phyloP scores from a whole-genome alignment of 2,797 vertebrate species.

The Uromys caudimaculatus region DNA sequence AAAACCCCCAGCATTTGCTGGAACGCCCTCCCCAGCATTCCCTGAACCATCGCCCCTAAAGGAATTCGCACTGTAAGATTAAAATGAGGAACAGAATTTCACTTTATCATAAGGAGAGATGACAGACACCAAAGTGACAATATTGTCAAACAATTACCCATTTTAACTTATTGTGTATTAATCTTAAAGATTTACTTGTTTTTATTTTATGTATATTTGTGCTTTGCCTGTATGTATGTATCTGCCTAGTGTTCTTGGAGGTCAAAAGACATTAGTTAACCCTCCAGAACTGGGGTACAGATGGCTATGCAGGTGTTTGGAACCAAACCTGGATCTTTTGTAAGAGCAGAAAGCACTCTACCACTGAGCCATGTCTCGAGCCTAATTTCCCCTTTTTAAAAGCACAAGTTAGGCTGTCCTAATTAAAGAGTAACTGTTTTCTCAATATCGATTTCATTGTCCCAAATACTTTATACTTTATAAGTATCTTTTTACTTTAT shows the following conservation, averaged over 20 bases:
- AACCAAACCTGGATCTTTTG: background rate
- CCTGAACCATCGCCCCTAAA: background rate
- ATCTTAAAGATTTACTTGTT: background rate
- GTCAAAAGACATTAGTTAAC: too few species aligned
- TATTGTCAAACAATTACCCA: background rate
- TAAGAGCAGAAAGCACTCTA: background rate
- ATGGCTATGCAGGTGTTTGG: background rate
- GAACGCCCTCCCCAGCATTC: background rate
- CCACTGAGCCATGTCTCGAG: background rate
- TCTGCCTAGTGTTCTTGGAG: background rate
- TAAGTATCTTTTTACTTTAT: background rate
- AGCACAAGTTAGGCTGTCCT: background rate
- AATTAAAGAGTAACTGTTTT: background rate
- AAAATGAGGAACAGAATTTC: conserved; percentile 12
- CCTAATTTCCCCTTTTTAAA: background rate
- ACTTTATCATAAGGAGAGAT: background rate
- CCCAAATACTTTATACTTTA: conserved; percentile 8
- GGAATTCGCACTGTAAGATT: conserved; percentile 33
- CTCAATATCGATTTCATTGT: background rate
- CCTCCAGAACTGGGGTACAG: background rate
- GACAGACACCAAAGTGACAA: conserved; percentile 11
- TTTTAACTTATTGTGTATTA: conserved; percentile 10
- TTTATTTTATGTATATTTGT: background rate
- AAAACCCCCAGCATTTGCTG: background rate
- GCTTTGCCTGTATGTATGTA: background rate